Evolutionary conservation across 2,888 invertebrate species (phyloP), one percentile per base, ranked within the genome.

Genomic region (Synanthedon myopaeformis): DNA sequence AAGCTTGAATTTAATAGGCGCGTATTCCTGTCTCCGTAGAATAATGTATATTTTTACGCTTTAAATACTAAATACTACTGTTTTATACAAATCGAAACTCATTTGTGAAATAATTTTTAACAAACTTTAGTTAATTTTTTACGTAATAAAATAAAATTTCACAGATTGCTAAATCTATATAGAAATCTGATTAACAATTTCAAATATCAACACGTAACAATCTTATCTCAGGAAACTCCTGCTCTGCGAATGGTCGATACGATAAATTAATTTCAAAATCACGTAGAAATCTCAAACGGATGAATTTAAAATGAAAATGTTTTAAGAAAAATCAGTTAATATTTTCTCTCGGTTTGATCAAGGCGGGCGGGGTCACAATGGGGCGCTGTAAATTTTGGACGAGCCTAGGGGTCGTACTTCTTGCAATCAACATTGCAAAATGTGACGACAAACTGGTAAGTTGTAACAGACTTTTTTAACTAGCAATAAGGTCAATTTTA

Each of bases 311-410:
- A 45, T n/a, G 45, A 45, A 45, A 45, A 0, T 45, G 45, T n/a
- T 13, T 52, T 42, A 54, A 54, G 35, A 42, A 52, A 51, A 55
- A 51, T 60, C 54, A 59, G 59, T 63, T 57, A 69, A 58, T 56
- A 49, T 59, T 57, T 45, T 35, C 55, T 57, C 52, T 56, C 56
- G 52, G 54, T 58, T 58, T 42, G 58, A 52, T 61, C 4, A 72
- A 62, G 55, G 83, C 83, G 83, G 77, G 76, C 76, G 78, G 35
- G 35, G 35, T 35, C 35, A 35, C 35, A 8, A 35, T 35, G 35
- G 2, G 74, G 64, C 74, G 65, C 62, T 71, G 66, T 51, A 5
- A 76, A 3, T 67, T 83, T 68, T 85, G 81, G 84, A 76, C 80
- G 72, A 80, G 78, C 67, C 64, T 86, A 50, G 71, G 70, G 12